Base-by-base conservation (phyloP, 2,888 invertebrate genomes). In the Ormyrus rosae region DNA sequence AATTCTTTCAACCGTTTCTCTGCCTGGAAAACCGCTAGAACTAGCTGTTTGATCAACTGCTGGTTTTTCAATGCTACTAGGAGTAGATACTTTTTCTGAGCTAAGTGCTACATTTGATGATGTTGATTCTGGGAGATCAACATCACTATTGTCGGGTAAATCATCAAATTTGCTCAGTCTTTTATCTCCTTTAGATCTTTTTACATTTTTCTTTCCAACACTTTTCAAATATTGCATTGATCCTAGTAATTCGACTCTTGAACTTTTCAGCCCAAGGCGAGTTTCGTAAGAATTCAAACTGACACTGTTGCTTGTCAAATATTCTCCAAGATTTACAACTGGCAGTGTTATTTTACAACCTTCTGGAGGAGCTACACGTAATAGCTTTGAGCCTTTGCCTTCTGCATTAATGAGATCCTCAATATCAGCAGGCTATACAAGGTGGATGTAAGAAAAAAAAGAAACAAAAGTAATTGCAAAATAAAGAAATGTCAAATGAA, bases 241-340 rank as follows among this genome's bases (percentile, higher is more conserved):
- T 82, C 91, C 92, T 48, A 91, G 87, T 61, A 91, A 87, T 81
- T 93, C 93, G 55, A 92, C 91, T 53, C 91, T 91, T 13, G 92
- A 90, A 81, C 89, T 91, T 83, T 92, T 93, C 5, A 93, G 90
- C 4, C 94, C 94, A 86, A 95, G 92, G 56, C 96, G 92, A 87
- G 95, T 94, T 84, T 96, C 94, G 85, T 96, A 96, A 0, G 96
- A 94, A 73, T 94, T 93, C 84, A 96, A 93, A 88, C 96, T 95
- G 34, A 96, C 95, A 86, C 95, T 95, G 86, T 95, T 94, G 85
- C 95, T 95, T 80, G 96, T 96, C 56, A 96, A 91, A 87, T 94
- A 95, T 87, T 96, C 96, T 60, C 95, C 95, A 67, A 96, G 93
- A 86, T 95, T 95, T 19, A 96, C 92, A 61, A 94, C 92, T 0